phyloP scores from a whole-genome alignment of 1,140 invertebrate genomes.

The Orchestia grillus region DNA sequence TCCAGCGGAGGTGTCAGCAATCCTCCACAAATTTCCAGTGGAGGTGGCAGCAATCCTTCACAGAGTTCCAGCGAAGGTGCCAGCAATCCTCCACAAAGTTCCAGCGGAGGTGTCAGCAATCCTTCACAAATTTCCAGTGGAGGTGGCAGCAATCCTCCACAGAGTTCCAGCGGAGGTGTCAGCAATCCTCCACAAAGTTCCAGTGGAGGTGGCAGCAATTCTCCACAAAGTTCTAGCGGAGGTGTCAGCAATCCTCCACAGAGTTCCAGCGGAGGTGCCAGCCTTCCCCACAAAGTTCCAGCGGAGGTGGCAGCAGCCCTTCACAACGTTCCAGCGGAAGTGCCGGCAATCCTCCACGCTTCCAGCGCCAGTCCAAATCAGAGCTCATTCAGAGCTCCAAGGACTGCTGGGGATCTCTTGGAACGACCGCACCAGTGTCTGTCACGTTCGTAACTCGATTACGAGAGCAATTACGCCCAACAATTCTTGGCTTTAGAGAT shows the following conservation, averaged over 20 bases:
- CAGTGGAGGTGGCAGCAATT: no score
- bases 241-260: background rate
- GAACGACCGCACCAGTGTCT: background rate
- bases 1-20: background rate
- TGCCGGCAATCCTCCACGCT: background rate
- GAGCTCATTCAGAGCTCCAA: background rate
- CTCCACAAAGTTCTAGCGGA: no score
- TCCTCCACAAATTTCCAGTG: background rate
- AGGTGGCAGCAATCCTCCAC: background rate
- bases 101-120: no score
- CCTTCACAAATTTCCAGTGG: no score
- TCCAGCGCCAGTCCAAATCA: background rate
- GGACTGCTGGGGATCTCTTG: background rate
- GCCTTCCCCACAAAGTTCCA: no score
- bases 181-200: background rate
- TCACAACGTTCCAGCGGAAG: background rate
- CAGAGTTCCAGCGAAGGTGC: background rate
- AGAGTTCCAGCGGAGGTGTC: background rate
- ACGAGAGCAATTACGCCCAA: constrained; percentile 4
- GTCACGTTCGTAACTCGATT: constrained; percentile 7
- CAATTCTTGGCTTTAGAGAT: background rate
- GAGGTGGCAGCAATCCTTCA: no score
- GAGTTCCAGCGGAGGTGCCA: background rate
- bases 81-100: background rate
- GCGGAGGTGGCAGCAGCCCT: no score